Evolutionary conservation across 2,888 invertebrate genomes (phyloP), one percentile per base, ranked within the genome.

Genomic region (Calliopum simillimum): DNA sequence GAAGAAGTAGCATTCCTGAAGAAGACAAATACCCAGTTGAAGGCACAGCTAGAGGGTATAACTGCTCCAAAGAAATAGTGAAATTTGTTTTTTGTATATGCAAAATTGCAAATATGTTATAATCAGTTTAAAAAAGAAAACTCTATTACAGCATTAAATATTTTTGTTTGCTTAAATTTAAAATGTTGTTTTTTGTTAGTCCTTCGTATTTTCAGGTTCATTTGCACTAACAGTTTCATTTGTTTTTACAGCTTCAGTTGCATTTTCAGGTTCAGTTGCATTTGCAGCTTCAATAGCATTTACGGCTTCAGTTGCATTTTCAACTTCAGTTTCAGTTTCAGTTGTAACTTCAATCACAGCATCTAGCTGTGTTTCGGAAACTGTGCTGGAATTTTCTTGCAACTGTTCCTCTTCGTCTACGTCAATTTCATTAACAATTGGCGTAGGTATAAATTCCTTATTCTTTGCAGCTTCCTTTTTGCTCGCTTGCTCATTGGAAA

Each of bases 1-100:
- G 98, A 98, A 83, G 98, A 98, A 86, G 91, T 97, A 66, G 90
- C 94, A 63, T 96, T 97, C 82, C 88, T 97, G 71, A 97, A 96
- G 88, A 94, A 96, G 86, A 97, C 97, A 1, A 98, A 97, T 84
- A 93, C 94, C 75, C 97, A 98, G 83, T 88, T 98, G 12, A 98
- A 97, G 90, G 93, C 95, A 58, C 97, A 97, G 89, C 88, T 97
- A 76, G 97, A 97, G 88, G 97, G 96, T 77, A 96, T 97, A 77
- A 96, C 97, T 77, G 95, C 96, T 68, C 96, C 96, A 41, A 97
- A 96, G 88, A 97, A 97, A 87, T 96, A 89, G 88, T 33, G 8
- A 6, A 33, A 14, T 53, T 12, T 4, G 11, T n/a, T 66, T 51
- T 56, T 67, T 46, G 56, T 41, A 51, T 23, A 4, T 46, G 21